Percentiles rank a stretch among this genome's conserved stretches.
These are phyloP conservation scores for Maccullochella peelii DNA, from an alignment of 2,113 vertebrate species.

Conservation along the genomic window DNA sequence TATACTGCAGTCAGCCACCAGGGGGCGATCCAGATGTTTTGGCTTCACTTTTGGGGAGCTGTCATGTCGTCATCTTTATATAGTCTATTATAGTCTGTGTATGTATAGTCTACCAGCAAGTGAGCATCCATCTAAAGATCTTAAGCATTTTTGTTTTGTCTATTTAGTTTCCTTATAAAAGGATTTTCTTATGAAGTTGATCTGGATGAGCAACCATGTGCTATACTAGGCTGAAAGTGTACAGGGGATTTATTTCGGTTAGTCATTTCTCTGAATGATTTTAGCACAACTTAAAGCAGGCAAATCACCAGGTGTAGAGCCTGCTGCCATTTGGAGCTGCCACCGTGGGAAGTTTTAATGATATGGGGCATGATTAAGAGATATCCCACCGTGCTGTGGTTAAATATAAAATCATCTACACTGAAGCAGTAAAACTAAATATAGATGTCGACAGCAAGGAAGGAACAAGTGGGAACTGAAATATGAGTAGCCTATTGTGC, in stretches of 20 bases:
- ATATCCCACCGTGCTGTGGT: conserved; percentile 17
- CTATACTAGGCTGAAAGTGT: neutral
- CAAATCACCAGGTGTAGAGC: conserved; percentile 21
- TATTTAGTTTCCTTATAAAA: neutral
- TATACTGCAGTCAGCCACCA: no score
- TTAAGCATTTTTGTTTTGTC: neutral
- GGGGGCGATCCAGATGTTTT: no score
- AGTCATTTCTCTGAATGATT: conserved; percentile 15
- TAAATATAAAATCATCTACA: conserved; percentile 23
- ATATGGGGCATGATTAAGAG: conserved; percentile 17
- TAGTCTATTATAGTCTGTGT: no score
- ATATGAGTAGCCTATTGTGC: conserved; percentile 25
- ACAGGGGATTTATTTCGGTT: conserved; percentile 19
- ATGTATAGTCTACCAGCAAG: neutral
- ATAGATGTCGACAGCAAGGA: conserved; percentile 12
- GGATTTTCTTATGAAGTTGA: no score
- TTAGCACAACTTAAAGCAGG: conserved; percentile 18
- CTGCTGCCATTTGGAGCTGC: conserved; percentile 40
- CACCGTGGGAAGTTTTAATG: conserved; percentile 46
- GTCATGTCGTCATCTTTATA: no score
- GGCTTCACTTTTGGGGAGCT: no score
- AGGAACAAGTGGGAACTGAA: conserved; percentile 34
- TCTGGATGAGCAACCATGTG: neutral
- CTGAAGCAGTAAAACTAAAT: conserved; percentile 38
- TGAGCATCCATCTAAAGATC: neutral